Conservation (phyloP, 2,113 vertebrate genomes). For the Chiloscyllium plagiosum region DNA sequence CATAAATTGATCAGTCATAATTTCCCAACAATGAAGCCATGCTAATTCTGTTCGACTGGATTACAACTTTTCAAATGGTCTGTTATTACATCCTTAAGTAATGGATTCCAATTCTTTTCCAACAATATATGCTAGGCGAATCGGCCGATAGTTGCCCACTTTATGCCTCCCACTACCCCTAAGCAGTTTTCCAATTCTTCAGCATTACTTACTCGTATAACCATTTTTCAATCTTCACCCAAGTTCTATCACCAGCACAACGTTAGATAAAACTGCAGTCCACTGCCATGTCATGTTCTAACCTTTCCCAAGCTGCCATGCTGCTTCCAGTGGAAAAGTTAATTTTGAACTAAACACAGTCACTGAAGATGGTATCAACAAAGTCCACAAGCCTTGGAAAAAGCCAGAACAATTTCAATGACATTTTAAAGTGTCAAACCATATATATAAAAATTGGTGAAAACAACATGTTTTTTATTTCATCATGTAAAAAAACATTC, state of each 20-base stretch:
- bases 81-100: too few relatives aligned
- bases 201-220: not conserved
- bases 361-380: not conserved
- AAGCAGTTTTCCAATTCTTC: too few relatives aligned
- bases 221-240: not conserved
- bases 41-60: too few relatives aligned
- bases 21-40: too few relatives aligned
- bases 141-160: too few relatives aligned
- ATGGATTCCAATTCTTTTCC: too few relatives aligned
- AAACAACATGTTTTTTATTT: not conserved
- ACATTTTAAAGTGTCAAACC: not conserved
- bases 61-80: too few relatives aligned
- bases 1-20: too few relatives aligned
- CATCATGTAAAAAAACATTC: not conserved
- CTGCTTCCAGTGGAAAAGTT: not conserved
- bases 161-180: too few relatives aligned
- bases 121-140: too few relatives aligned
- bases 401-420: not conserved
- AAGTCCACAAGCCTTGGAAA: not conserved
- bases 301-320: not conserved
- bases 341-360: not conserved
- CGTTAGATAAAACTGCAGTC: not conserved
- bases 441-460: not conserved
- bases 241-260: not conserved
- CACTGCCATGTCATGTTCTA: not conserved